Base-by-base conservation (phyloP, 2,888 invertebrate species). In the Aquatica leii region DNA sequence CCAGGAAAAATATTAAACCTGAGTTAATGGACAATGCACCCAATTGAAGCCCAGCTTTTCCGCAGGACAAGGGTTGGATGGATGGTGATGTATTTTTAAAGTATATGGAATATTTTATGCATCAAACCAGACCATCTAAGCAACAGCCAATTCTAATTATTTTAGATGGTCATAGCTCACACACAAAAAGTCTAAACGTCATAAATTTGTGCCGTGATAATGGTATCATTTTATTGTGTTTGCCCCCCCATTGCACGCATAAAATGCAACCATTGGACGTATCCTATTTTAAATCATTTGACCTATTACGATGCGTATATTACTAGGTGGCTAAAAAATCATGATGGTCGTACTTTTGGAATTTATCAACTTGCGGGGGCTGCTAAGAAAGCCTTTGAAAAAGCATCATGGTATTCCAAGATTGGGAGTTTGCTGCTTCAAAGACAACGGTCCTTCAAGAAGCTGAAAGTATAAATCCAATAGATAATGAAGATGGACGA, bases 281-380 rank as follows among this genome's bases (percentile, higher is more conserved):
- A 9, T 5, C n/a, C 14, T 49, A 49, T 49, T 49, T 49, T 49
- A 49, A 49, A 24, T 24, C 8, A n/a, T 49, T 14, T 46, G 37
- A 12, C 5, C 9, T 37, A 37, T 12, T 37, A 37, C 11, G 12
- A 37, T 11, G 12, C 12, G 37, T 37, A 37, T 2, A 9, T 37
- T 5, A 37, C 37, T 4, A 37, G 37, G 12, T 37, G 11, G 37
- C 11, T 37, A 37, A 37, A 12, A 37, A 37, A 37, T 37, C 37
- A 37, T 37, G 2, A 11, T 37, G 37, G 37, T 37, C 37, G 37
- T 40, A 65, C 69, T 21, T 72, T 76, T 18, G 71, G 73, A 5
- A 21, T 69, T 20, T 67, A 62, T 56, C 73, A 76, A 69, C 62
- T 74, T 20, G 65, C 57, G 4, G 57, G 56, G 24, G 40, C 66